Conservation (phyloP, 2,888 invertebrate species). For the Pycnomerus fuliginosus region DNA sequence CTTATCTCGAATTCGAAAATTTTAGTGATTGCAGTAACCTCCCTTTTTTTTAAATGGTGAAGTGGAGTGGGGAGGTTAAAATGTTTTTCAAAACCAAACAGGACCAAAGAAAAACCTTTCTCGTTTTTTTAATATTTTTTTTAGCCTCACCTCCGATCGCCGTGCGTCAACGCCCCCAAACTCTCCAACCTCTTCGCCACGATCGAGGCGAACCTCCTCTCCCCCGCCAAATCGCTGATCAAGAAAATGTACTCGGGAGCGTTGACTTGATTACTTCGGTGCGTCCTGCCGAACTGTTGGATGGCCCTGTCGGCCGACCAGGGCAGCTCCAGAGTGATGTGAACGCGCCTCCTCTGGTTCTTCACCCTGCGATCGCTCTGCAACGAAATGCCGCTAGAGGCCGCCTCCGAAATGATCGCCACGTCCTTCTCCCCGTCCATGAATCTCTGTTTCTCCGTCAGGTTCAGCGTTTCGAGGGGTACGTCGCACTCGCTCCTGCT, state of each 20-base stretch:
- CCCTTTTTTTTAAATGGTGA: no score
- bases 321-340: conserved; percentile 96
- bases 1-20: no score
- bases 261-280: conserved; percentile 75
- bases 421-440: conserved; percentile 99
- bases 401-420: conserved; percentile 99
- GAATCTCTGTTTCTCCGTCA: conserved; percentile 83
- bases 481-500: conserved; percentile 93
- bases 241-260: conserved; percentile 99
- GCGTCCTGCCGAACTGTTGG: conserved; percentile 88
- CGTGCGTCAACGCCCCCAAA: conserved; percentile 93
- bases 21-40: no score
- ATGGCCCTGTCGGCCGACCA: conserved; percentile 99
- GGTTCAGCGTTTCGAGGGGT: conserved; percentile 93
- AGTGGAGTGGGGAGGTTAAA: no score
- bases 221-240: conserved; percentile 97
- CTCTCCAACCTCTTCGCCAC: conserved; percentile 74
- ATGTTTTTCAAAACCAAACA: no score
- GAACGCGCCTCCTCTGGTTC: conserved; percentile 93
- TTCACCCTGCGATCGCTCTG: conserved; percentile 93
- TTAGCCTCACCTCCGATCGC: no score
- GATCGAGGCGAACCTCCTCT: conserved; percentile 93
- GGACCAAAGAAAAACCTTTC: no score
- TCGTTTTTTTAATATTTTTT: no score
- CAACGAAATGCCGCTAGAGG: conserved; percentile 95